These are phyloP conservation scores for Actinia tenebrosa DNA, from an alignment of 64 coral and sea anemone genomes.

Conservation along the genomic window DNA sequence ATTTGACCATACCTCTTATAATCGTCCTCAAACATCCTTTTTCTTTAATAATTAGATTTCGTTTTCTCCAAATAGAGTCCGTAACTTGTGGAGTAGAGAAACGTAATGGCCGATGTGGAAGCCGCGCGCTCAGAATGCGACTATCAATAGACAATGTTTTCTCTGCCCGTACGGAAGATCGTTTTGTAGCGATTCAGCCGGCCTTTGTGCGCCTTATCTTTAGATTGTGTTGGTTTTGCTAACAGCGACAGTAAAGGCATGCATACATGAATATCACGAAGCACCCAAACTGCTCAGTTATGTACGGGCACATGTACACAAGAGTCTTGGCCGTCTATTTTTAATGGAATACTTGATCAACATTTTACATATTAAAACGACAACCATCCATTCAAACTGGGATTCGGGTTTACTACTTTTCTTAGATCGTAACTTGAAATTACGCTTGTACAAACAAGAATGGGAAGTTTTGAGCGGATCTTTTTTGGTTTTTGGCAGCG, in stretches of 20 bases:
- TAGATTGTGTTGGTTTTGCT: slow-evolving; percentile 39
- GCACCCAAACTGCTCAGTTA: slow-evolving; percentile 67
- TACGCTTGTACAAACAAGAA: slow-evolving; percentile 11
- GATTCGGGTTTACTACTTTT: slow-evolving; percentile 54
- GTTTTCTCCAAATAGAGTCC: neutral
- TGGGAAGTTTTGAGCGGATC: slow-evolving; percentile 3
- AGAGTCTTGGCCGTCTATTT: slow-evolving; percentile 78
- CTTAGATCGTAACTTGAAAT: slow-evolving; percentile 23
- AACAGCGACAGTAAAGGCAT: slow-evolving; percentile 73
- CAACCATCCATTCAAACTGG: slow-evolving; percentile 86
- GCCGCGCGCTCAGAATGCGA: neutral
- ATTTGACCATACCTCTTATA: neutral
- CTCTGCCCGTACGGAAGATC: neutral
- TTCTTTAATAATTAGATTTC: neutral
- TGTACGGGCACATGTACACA: slow-evolving; percentile 79
- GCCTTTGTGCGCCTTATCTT: slow-evolving; percentile 23
- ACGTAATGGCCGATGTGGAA: neutral
- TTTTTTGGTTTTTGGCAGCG: neutral
- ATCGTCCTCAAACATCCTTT: neutral
- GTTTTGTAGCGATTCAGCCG: neutral
- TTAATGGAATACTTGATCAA: slow-evolving; percentile 99
- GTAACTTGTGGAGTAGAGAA: neutral
- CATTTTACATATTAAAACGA: slow-evolving; percentile 96
- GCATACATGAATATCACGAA: slow-evolving; percentile 96
- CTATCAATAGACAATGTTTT: neutral